phyloP scores from a whole-genome alignment of 2,888 invertebrate genomes.

The Erebia epiphron region DNA sequence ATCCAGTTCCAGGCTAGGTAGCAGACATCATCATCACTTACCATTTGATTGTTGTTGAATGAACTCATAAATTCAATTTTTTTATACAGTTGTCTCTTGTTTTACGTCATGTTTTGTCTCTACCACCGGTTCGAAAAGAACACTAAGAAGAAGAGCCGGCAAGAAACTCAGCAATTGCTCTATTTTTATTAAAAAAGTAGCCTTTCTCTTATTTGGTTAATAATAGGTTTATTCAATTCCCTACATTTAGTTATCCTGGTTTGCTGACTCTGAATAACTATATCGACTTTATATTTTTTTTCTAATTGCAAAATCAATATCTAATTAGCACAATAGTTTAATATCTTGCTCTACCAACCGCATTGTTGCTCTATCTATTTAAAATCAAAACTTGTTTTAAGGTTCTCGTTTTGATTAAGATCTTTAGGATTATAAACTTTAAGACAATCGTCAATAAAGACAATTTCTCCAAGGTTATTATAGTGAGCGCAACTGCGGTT shows the following conservation, averaged over 20 bases:
- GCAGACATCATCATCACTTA: too few relatives aligned
- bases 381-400: conserved; percentile 6
- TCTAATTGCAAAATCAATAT: conserved; percentile 1
- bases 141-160: too few relatives aligned
- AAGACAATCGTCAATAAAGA: background rate
- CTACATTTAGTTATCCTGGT: background rate
- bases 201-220: background rate
- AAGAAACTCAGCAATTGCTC: too few relatives aligned
- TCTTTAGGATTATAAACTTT: conserved; percentile 11
- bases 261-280: background rate
- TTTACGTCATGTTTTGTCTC: too few relatives aligned
- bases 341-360: background rate
- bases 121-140: too few relatives aligned
- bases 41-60: too few relatives aligned
- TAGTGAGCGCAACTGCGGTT: conserved; percentile 40
- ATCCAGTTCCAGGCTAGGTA: too few relatives aligned
- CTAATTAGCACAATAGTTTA: background rate
- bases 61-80: too few relatives aligned
- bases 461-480: conserved; percentile 28
- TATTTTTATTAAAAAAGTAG: too few relatives aligned
- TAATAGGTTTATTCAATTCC: background rate
- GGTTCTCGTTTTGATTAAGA: background rate
- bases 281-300: background rate
- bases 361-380: background rate
- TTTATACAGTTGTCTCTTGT: too few relatives aligned